A percentile compares a stretch with the other conserved stretches of the same genome.
Evolutionary conservation across 2,797 vertebrate species (phyloP).

Genomic region (Danio jaintianensis): DNA sequence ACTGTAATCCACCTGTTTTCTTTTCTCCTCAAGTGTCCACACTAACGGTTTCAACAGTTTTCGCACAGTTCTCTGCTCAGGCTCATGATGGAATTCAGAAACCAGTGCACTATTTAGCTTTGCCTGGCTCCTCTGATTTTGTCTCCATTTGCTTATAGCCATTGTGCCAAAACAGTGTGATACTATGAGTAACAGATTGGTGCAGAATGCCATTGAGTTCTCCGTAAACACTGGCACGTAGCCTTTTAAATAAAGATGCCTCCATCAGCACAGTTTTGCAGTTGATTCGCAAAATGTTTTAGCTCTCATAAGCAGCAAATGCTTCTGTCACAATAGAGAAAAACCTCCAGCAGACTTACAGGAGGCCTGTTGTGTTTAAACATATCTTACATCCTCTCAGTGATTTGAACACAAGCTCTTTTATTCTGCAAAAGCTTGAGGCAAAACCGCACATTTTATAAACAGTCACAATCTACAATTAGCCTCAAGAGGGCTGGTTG

Average conservation of each 20-base stretch:
- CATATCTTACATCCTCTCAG: conserved; percentile 25
- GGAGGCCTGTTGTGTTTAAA: conserved; percentile 38
- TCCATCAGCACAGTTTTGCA: conserved; percentile 44
- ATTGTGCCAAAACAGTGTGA: conserved; percentile 47
- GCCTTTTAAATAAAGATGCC: conserved; percentile 58
- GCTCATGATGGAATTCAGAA: neutral
- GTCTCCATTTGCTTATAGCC: conserved; percentile 50
- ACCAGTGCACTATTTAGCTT: conserved; percentile 29
- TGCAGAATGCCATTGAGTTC: conserved; percentile 28
- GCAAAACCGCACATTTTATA: conserved; percentile 55
- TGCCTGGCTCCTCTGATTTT: conserved; percentile 37
- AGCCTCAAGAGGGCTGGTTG: conserved; percentile 8
- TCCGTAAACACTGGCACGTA: conserved; percentile 48
- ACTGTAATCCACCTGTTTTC: conserved; percentile 39
- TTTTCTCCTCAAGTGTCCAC: conserved; percentile 19
- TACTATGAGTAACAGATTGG: conserved; percentile 47
- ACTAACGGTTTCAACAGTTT: conserved; percentile 23
- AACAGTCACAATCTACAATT: conserved; percentile 46
- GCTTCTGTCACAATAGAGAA: conserved; percentile 39
- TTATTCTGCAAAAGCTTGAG: neutral
- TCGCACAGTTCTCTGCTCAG: neutral
- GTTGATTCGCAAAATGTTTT: conserved; percentile 13
- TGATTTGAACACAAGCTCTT: conserved; percentile 31
- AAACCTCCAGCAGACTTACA: conserved; percentile 30
- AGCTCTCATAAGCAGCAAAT: conserved; percentile 29